These are phyloP conservation scores for Salvelinus fontinalis DNA, from an alignment of 2,113 vertebrate species.

Conservation along the genomic window DNA sequence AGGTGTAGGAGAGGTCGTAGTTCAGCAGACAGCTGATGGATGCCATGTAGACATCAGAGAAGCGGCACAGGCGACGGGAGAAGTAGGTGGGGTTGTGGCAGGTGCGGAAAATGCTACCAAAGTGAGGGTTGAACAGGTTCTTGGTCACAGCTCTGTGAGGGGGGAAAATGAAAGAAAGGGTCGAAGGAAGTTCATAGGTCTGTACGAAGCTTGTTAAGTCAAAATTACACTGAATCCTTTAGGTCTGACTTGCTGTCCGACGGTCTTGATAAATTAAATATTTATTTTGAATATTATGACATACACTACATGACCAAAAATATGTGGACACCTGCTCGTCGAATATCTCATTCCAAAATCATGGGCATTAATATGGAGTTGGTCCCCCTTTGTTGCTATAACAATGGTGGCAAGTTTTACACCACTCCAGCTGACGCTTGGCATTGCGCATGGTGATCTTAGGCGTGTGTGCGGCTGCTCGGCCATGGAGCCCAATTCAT, in stretches of 20 bases:
- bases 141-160: constrained; percentile 74
- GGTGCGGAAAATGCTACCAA: constrained; percentile 84
- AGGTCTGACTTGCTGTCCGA: no score
- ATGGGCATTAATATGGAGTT: background rate
- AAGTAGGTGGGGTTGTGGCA: constrained; percentile 86
- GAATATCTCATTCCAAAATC: no score
- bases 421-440: no score
- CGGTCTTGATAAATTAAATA: background rate
- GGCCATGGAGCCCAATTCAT: no score
- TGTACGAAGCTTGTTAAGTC: no score
- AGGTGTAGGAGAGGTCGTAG: constrained; percentile 77
- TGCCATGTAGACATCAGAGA: constrained; percentile 83
- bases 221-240: no score
- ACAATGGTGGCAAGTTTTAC: no score
- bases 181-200: background rate
- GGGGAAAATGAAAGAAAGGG: background rate
- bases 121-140: constrained; percentile 81
- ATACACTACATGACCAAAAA: no score
- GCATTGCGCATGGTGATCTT: no score
- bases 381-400: background rate
- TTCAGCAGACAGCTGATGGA: constrained; percentile 82
- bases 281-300: background rate
- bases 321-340: no score
- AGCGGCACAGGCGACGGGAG: constrained; percentile 79
- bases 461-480: no score